Conservation (phyloP, 1,140 invertebrate species). For the Drosophila trapezifrons region DNA sequence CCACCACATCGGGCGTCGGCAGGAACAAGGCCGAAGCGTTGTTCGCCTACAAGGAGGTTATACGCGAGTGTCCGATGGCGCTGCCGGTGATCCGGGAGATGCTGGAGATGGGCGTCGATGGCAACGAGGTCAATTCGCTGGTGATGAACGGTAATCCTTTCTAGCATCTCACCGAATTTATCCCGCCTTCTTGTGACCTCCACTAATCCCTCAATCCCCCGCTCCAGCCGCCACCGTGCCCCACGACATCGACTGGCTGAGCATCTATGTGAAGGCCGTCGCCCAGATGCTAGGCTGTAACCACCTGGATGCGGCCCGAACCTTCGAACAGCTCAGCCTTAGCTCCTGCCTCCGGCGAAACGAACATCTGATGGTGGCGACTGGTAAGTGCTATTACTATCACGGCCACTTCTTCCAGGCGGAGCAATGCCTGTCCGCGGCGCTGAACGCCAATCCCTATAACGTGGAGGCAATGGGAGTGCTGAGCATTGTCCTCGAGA, state of each 20-base stretch:
- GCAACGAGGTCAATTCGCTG: conserved; percentile 88
- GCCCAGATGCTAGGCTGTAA: conserved; percentile 87
- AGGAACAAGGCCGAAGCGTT: conserved; percentile 89
- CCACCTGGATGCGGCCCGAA: conserved; percentile 87
- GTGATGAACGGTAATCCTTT: conserved; percentile 85
- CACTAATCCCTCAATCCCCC: neutral
- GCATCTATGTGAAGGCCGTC: conserved; percentile 89
- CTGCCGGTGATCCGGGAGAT: conserved; percentile 89
- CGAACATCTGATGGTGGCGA: conserved; percentile 87
- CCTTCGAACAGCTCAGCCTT: conserved; percentile 88
- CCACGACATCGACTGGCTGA: conserved; percentile 86
- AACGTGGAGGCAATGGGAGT: conserved; percentile 85
- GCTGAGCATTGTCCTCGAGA: conserved; percentile 85
- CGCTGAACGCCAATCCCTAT: conserved; percentile 86
- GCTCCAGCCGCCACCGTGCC: conserved; percentile 76
- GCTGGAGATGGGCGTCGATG: conserved; percentile 88
- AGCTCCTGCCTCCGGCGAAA: conserved; percentile 87
- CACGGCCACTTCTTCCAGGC: conserved; percentile 86
- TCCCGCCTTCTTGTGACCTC: neutral
- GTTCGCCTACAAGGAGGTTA: conserved; percentile 90
- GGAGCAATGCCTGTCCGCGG: conserved; percentile 84
- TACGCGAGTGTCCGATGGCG: conserved; percentile 90
- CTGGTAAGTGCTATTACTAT: conserved; percentile 89
- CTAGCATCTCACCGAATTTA: neutral
- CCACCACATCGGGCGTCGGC: conserved; percentile 84